Conservation (phyloP, 2,797 vertebrate species). For the Columba guinea region DNA sequence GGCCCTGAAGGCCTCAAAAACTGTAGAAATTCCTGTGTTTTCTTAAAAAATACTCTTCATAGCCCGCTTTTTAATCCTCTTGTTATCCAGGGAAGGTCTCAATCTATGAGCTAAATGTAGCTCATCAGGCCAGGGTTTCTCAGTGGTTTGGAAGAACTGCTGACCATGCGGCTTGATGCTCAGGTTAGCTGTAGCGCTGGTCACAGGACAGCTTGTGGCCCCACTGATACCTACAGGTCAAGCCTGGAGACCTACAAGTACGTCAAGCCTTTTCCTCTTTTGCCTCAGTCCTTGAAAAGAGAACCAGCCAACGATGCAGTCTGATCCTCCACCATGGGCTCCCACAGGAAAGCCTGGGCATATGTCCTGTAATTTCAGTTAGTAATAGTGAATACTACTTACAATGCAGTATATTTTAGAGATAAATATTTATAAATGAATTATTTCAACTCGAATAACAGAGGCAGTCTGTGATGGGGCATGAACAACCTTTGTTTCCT, state of each 20-base stretch:
- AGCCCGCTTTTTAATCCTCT: neutral
- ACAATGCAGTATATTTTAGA: neutral
- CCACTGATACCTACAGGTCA: too few relatives aligned
- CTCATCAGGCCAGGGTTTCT: neutral
- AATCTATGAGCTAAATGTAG: neutral
- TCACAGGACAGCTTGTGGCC: neutral
- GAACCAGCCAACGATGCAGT: neutral
- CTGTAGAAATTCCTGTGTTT: neutral
- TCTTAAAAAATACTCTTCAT: neutral
- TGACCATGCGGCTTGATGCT: neutral
- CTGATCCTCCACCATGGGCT: neutral
- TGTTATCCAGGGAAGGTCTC: neutral
- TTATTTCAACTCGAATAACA: neutral
- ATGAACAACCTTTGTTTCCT: neutral
- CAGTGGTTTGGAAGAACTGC: neutral
- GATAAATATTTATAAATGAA: neutral
- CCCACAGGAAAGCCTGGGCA: neutral
- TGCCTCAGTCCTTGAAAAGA: neutral
- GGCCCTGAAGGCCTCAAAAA: neutral
- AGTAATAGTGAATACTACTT: neutral
- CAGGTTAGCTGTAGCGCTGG: neutral
- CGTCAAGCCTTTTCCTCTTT: neutral
- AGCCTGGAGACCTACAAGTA: neutral
- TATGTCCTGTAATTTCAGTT: neutral
- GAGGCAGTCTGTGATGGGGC: neutral